Evolutionary conservation across 2,888 invertebrate genomes (phyloP).

Genomic region (Cistogaster globosa): DNA sequence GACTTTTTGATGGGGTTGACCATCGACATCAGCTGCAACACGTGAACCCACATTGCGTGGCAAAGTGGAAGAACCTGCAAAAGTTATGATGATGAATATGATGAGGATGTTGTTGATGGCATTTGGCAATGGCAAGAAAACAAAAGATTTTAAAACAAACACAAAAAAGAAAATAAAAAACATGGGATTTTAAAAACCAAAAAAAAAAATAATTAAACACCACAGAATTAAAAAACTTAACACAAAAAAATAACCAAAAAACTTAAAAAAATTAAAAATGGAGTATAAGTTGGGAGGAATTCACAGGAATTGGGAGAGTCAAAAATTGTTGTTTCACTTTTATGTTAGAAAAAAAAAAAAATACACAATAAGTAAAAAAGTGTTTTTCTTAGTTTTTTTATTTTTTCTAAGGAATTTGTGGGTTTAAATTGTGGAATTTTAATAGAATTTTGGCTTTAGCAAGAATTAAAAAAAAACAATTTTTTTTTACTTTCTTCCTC

Average conservation of each 20-base stretch:
- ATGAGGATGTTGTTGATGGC: constrained; percentile 74
- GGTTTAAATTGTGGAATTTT: constrained; percentile 40
- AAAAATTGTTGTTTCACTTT: constrained; percentile 9
- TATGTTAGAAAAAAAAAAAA: not conserved
- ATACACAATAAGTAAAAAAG: constrained; percentile 19
- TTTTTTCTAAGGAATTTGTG: constrained; percentile 45
- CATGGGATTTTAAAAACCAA: constrained; percentile 24
- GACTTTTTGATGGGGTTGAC: constrained; percentile 86
- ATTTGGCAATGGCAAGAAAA: constrained; percentile 54
- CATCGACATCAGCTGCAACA: constrained; percentile 78
- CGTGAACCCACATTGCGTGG: constrained; percentile 85
- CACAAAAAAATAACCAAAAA: constrained; percentile 3
- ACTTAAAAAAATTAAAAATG: not conserved
- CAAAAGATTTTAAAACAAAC: constrained; percentile 20
- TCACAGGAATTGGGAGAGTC: not conserved
- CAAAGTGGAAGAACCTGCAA: constrained; percentile 91
- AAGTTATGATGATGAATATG: constrained; percentile 77
- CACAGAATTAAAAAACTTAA: not conserved
- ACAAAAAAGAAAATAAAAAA: constrained; percentile 36
- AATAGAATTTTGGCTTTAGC: constrained; percentile 49
- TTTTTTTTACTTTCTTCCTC: constrained; percentile 69
- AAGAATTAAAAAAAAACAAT: constrained; percentile 48
- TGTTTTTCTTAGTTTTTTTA: constrained; percentile 47
- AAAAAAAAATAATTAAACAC: not conserved
- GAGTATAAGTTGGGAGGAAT: not conserved